Evolutionary conservation across 2,113 vertebrate genomes (phyloP), one percentile per base, ranked within the genome.

Genomic region (Osmerus mordax): DNA sequence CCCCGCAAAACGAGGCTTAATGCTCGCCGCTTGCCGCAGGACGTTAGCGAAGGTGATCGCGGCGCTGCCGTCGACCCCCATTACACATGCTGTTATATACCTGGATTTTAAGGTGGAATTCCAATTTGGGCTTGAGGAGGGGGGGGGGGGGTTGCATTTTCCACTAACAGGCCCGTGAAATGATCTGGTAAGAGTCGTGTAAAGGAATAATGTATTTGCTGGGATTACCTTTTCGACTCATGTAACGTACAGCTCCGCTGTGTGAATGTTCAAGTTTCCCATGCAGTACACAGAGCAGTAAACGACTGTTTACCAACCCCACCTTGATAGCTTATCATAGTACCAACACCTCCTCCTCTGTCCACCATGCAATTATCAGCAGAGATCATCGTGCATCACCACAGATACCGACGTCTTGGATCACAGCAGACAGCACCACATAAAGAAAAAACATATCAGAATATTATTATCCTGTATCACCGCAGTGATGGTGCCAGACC

Each of bases 401-500:
- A 41, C 36, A 41, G 36, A 6, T 2, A 9, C 36, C 36, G 6
- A 41, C 6, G 23, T 7, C 36, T 41, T 2, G 36, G 36, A 41
- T 41, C 36, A 41, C 36, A 6, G 36, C 36, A 41, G 36, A 41
- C 36, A 6, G 16, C 2, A 55, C 2, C 1, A 56, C 1, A 23
- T 23, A 1, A 56, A 15, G 3, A 16, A 56, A 15, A 3, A 16
- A 29, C 3, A 28, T 28, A 15, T 13, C 29, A 80, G 84, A 78
- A 73, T 76, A 70, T 84, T 79, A 86, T 85, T 77, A 67, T 77
- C 74, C 65, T 58, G 72, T 56, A 78, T 41, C 36, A 41, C 36
- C 7, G 36, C 36, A 41, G 36, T 41, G 36, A 41, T 41, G 36
- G 36, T 41, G 6, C 5, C 11, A 9, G 7, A 41, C 6, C 36